Base-by-base conservation (phyloP, 1,140 invertebrate genomes). In the Cotesia vestalis region DNA sequence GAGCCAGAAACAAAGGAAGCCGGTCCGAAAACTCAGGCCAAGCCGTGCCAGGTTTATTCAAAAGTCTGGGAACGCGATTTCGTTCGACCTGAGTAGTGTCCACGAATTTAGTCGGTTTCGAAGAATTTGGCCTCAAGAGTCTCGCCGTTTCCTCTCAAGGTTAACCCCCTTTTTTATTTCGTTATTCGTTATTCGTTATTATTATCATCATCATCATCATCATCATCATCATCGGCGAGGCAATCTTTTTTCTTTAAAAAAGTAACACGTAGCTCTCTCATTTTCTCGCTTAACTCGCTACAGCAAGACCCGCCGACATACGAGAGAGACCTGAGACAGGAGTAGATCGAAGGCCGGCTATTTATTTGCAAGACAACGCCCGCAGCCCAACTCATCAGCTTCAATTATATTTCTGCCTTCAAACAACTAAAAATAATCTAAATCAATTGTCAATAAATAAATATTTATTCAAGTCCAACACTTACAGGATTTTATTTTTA, bases 81-180 rank as follows among this genome's bases (percentile, higher is more conserved):
- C 66, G 14, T 40, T 34, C 38, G 36, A 36, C 69, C 38, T 35
- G 40, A 46, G 40, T 46, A 60, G 55, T 46, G 38, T 60, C 61
- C 34, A 51, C 63, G 63, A 72, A 72, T 72, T 72, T 72, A 62
- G 63, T 55, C 57, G 46, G 52, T 59, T 72, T 72, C 71, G 71
- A 64, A 66, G 71, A 72, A 72, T 59, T 59, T 17, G 71, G 36
- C 38, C 61, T 51, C 55, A 52, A 46, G 40, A 46, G 55, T 61
- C 14, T 11, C n/a, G 34, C 27, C 52, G 36, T 8, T 36, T 14
- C 69, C 34, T 35, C 35, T 36, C 61, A 63, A 63, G 61, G 61
- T 63, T 63, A 64, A n/a, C 55, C 35, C 35, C 55, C 55, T 67
- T 14, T 64, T 62, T 67, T 70, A 46, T 9, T 60, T 63, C 34